These are phyloP conservation scores for Myodes glareolus DNA, from an alignment of 2,113 vertebrate genomes.

Conservation along the genomic window DNA sequence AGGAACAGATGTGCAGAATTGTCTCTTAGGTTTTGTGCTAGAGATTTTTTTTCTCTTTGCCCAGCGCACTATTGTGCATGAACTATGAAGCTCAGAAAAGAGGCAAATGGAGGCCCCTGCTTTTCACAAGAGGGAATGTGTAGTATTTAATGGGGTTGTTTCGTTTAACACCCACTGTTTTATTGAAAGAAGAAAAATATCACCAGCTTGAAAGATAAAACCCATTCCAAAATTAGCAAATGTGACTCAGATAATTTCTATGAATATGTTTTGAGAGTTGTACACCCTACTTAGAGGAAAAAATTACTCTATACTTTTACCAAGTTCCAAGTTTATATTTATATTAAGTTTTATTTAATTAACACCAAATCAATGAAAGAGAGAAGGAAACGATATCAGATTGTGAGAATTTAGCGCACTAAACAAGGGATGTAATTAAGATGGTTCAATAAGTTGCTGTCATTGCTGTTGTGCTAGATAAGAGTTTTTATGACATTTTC, in stretches of 20 bases:
- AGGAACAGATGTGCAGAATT: constrained; percentile 88
- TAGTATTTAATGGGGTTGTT: constrained; percentile 1
- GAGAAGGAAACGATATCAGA: neutral
- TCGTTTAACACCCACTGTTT: constrained; percentile 9
- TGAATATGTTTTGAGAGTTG: neutral
- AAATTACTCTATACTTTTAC: neutral
- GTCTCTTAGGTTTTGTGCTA: constrained; percentile 77
- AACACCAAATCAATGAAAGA: neutral
- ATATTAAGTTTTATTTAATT: constrained; percentile 21
- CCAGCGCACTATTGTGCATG: constrained; percentile 32
- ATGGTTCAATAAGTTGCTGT: neutral
- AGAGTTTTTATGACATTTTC: neutral
- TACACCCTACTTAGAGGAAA: neutral
- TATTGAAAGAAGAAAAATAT: constrained; percentile 41
- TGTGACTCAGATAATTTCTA: neutral
- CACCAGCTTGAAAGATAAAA: neutral
- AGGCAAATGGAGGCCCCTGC: constrained; percentile 42
- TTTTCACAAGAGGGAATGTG: constrained; percentile 8
- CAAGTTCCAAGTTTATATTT: neutral
- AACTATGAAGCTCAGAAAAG: neutral
- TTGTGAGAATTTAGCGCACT: neutral
- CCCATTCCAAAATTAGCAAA: neutral
- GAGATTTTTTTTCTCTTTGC: neutral
- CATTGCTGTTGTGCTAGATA: neutral
- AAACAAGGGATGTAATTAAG: neutral